These are phyloP conservation scores for Protaetia brevitarsis DNA, from an alignment of 1,140 invertebrate genomes.

Conservation along the genomic window DNA sequence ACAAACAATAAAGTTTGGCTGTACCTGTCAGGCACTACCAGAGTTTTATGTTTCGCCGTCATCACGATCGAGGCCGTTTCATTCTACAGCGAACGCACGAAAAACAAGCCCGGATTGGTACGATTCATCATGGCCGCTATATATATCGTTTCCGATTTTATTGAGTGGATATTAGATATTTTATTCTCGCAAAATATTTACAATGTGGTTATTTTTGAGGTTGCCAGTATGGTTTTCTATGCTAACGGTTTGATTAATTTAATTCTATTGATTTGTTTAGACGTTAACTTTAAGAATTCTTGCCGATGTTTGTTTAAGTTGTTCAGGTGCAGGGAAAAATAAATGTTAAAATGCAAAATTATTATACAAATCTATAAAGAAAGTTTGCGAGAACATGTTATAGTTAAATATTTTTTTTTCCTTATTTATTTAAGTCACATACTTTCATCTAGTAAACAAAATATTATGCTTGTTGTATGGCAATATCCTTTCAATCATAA, in stretches of 20 bases:
- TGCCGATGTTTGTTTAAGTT: neutral
- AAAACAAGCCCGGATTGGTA: neutral
- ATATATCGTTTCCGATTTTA: neutral
- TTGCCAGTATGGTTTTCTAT: neutral
- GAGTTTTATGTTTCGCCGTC: neutral
- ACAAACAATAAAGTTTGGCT: conserved; percentile 3
- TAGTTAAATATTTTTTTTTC: no score
- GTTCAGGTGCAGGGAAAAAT: no score
- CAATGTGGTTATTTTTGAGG: neutral
- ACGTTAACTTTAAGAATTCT: neutral
- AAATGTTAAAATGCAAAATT: no score
- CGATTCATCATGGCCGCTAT: neutral
- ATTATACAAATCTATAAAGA: no score
- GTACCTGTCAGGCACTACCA: neutral
- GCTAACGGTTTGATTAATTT: neutral
- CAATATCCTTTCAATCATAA: no score
- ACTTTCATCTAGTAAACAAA: no score
- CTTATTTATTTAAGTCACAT: no score
- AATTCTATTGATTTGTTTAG: neutral
- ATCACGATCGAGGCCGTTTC: neutral
- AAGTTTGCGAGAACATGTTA: neutral
- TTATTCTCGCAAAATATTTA: neutral
- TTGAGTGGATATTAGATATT: conserved; percentile 3
- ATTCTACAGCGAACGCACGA: neutral
- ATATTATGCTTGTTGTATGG: no score